phyloP scores from a whole-genome alignment of 2,888 invertebrate genomes.

The Diplazon laetatorius region DNA sequence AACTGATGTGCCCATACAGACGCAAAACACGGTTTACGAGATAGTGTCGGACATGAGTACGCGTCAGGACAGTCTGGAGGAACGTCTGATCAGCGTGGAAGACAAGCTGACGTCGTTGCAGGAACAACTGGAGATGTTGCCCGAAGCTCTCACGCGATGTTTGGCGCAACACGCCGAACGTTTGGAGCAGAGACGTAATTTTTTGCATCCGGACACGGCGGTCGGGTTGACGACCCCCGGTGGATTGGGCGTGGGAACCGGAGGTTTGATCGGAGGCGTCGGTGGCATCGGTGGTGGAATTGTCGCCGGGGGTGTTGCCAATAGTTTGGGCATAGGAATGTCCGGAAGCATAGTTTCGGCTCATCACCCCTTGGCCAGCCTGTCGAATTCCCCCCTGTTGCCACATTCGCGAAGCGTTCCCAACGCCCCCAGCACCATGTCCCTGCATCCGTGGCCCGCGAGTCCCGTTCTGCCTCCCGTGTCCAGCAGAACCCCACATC shows the following conservation, averaged over 20 bases:
- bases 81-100: slow-evolving; percentile 95
- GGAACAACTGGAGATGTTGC: slow-evolving; percentile 93
- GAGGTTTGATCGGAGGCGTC: slow-evolving; percentile 76
- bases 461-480: slow-evolving; percentile 90
- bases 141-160: slow-evolving; percentile 91
- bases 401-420: slow-evolving; percentile 85
- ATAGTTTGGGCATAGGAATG: slow-evolving; percentile 72
- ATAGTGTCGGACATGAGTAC: slow-evolving; percentile 98
- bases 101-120: slow-evolving; percentile 94
- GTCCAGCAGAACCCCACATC: slow-evolving; percentile 88
- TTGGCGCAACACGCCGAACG: slow-evolving; percentile 90
- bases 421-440: slow-evolving; percentile 84
- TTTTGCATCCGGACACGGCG: slow-evolving; percentile 94
- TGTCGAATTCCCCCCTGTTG: slow-evolving; percentile 78
- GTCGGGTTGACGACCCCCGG: slow-evolving; percentile 84
- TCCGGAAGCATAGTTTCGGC: slow-evolving; percentile 71
- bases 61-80: slow-evolving; percentile 96
- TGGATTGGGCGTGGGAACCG: slow-evolving; percentile 83
- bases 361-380: slow-evolving; percentile 77
- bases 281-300: slow-evolving; percentile 64
- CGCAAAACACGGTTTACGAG: slow-evolving; percentile 98
- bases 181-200: slow-evolving; percentile 92
- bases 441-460: slow-evolving; percentile 90
- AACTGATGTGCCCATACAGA: slow-evolving; percentile 91
- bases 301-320: slow-evolving; percentile 67